These are phyloP conservation scores for Conomelus anceps DNA, from an alignment of 2,888 invertebrate genomes.

Conservation along the genomic window DNA sequence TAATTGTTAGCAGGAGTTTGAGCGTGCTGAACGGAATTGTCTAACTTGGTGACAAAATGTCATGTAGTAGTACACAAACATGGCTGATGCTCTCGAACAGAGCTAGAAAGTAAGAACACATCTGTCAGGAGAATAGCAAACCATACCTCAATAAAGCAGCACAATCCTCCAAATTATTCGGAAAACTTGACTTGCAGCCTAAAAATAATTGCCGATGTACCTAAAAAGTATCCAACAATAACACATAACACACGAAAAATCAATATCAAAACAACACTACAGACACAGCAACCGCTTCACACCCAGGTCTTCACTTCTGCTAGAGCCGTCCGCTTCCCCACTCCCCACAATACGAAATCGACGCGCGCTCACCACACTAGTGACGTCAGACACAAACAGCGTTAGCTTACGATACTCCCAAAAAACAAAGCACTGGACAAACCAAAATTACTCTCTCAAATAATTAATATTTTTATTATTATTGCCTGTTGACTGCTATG, in stretches of 20 bases:
- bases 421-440: no score
- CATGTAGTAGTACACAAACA: slow-evolving; percentile 3
- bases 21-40: background rate
- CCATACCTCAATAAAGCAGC: background rate
- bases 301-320: slow-evolving; percentile 11
- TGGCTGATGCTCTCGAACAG: background rate
- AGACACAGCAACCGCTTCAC: background rate
- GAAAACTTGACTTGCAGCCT: background rate
- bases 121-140: background rate
- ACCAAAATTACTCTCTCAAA: background rate
- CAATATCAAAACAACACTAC: background rate
- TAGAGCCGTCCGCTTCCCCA: background rate
- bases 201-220: background rate
- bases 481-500: background rate
- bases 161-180: background rate
- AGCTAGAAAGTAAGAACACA: background rate
- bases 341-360: background rate
- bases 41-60: background rate
- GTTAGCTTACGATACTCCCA: background rate
- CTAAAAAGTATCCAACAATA: background rate
- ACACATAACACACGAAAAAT: background rate
- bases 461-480: background rate
- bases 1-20: background rate
- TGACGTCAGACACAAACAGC: background rate
- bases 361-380: background rate